These are phyloP conservation scores for Epiblema foenella DNA, from an alignment of 2,888 invertebrate genomes.

Conservation along the genomic window DNA sequence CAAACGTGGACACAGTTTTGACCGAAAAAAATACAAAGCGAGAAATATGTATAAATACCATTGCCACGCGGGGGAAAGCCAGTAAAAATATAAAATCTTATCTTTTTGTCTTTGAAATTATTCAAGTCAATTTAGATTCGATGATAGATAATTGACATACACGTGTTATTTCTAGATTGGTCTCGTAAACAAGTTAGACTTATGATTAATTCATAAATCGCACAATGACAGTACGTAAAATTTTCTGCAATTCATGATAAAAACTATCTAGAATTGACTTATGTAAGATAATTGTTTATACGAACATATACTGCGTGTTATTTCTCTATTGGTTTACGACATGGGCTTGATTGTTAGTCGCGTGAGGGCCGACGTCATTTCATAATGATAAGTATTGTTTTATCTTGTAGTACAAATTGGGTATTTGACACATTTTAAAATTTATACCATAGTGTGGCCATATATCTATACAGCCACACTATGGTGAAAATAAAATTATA, in stretches of 20 bases:
- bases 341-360: slow-evolving; percentile 12
- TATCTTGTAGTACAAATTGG: neutral
- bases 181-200: neutral
- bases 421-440: no score
- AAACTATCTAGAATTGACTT: slow-evolving; percentile 1
- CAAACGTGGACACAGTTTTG: no score
- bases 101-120: neutral
- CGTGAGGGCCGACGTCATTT: slow-evolving; percentile 18
- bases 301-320: slow-evolving; percentile 8
- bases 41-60: neutral
- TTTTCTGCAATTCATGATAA: neutral
- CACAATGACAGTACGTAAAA: neutral
- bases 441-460: no score
- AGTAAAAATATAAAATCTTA: neutral
- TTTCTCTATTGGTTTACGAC: slow-evolving; percentile 27
- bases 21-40: neutral
- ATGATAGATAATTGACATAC: neutral
- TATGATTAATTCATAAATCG: neutral
- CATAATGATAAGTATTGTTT: slow-evolving; percentile 18
- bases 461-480: no score
- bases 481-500: no score
- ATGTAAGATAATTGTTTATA: slow-evolving; percentile 12
- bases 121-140: neutral
- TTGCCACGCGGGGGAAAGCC: neutral
- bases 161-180: neutral